These are phyloP conservation scores for Philereme transversata DNA, from an alignment of 2,888 invertebrate genomes.

Conservation along the genomic window DNA sequence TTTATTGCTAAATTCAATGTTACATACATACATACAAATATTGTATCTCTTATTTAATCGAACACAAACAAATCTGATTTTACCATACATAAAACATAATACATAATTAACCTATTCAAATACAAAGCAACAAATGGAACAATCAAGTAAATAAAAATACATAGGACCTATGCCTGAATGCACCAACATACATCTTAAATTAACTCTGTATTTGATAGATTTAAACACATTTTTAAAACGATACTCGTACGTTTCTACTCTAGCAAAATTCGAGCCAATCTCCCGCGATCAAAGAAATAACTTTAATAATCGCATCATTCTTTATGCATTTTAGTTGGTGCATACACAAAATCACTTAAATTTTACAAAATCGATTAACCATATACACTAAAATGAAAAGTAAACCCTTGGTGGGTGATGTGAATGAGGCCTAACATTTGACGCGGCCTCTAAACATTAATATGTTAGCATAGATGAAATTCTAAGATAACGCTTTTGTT, in stretches of 20 bases:
- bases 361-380: not conserved
- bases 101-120: not conserved
- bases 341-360: too few relatives aligned
- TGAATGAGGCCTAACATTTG: not conserved
- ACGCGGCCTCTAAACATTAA: constrained; percentile 50
- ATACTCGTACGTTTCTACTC: too few relatives aligned
- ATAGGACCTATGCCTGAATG: not conserved
- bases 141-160: too few relatives aligned
- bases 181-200: not conserved
- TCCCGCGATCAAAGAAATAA: too few relatives aligned
- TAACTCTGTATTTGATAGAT: too few relatives aligned
- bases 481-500: constrained; percentile 39
- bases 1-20: constrained; percentile 18
- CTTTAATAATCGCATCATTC: too few relatives aligned
- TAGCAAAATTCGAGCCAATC: too few relatives aligned
- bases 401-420: constrained; percentile 64
- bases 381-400: constrained; percentile 50
- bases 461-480: constrained; percentile 54
- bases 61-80: constrained; percentile 15
- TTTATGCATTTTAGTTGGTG: too few relatives aligned
- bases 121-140: too few relatives aligned
- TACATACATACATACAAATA: constrained; percentile 9
- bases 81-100: constrained; percentile 15
- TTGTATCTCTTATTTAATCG: constrained; percentile 3
- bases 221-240: too few relatives aligned